A percentile compares a stretch with the other conserved stretches of the same genome.
These are phyloP conservation scores for Perca flavescens DNA, from an alignment of 2,113 vertebrate genomes.

Conservation along the genomic window DNA sequence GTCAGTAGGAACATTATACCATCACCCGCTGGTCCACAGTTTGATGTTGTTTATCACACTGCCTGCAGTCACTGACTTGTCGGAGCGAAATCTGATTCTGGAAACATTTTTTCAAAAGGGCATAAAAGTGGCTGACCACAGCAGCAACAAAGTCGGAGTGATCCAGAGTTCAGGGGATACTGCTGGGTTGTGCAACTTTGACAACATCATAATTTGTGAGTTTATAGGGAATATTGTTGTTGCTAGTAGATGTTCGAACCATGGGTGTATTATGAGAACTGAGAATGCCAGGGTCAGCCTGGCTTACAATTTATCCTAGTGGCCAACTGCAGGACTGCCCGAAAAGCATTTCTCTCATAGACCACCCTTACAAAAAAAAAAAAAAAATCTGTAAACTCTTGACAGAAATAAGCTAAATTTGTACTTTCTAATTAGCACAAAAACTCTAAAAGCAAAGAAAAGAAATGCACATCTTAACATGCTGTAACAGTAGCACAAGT, in stretches of 20 bases:
- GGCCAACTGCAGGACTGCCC: not conserved
- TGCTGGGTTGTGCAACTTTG: not conserved
- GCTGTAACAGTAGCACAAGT: not conserved
- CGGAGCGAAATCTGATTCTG: conserved; percentile 58
- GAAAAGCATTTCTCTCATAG: not conserved
- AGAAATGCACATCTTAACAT: too few relatives aligned
- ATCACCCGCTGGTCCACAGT: conserved; percentile 57
- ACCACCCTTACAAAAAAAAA: too few relatives aligned
- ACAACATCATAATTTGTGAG: not conserved
- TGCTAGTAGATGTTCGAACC: not conserved
- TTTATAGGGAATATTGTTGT: not conserved
- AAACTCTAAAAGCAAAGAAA: too few relatives aligned
- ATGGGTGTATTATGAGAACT: not conserved
- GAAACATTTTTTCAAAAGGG: conserved; percentile 61
- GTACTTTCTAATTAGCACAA: too few relatives aligned
- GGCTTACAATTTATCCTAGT: not conserved
- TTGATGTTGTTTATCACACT: conserved; percentile 73
- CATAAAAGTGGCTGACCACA: conserved; percentile 49
- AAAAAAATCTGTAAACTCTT: too few relatives aligned
- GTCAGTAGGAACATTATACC: conserved; percentile 70
- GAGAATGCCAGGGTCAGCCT: too few relatives aligned
- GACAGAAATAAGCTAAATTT: too few relatives aligned
- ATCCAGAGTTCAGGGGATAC: conserved; percentile 6
- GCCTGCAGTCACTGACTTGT: conserved; percentile 47
- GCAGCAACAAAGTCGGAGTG: conserved; percentile 26